These are phyloP conservation scores for Lepidurus arcticus DNA, from an alignment of 1,140 invertebrate genomes.

Conservation along the genomic window DNA sequence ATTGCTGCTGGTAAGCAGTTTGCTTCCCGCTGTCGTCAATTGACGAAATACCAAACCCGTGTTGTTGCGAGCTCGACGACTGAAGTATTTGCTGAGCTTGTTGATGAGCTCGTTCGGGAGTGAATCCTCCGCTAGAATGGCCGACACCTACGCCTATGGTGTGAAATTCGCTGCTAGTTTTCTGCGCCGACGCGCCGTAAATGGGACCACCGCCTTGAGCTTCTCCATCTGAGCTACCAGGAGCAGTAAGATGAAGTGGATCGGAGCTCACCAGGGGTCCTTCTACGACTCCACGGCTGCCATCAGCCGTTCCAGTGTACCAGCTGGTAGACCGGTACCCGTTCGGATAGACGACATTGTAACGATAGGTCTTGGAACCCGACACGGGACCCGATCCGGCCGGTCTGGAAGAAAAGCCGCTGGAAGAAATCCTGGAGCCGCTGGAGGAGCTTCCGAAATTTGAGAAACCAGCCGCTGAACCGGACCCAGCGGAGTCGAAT, in stretches of 20 bases:
- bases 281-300: not conserved
- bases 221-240: not conserved
- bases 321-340: conserved; percentile 30
- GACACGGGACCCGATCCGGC: conserved; percentile 24
- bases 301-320: conserved; percentile 25
- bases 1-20: not conserved
- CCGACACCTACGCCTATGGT: not conserved
- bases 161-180: conserved; percentile 5
- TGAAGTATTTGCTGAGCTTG: not conserved
- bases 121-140: not conserved
- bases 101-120: not conserved
- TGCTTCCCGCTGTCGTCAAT: not conserved
- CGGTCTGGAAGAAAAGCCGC: not conserved
- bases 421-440: too few relatives aligned
- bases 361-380: conserved; percentile 20
- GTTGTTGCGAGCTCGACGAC: not conserved
- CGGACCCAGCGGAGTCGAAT: not conserved
- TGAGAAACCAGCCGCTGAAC: not conserved
- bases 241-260: not conserved
- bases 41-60: not conserved
- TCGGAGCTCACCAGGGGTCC: not conserved
- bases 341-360: conserved; percentile 28
- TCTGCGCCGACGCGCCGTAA: not conserved
- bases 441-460: conserved; percentile 11
- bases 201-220: not conserved